These are phyloP conservation scores for Podabrus alpinus DNA, from an alignment of 2,888 invertebrate species.

Conservation along the genomic window DNA sequence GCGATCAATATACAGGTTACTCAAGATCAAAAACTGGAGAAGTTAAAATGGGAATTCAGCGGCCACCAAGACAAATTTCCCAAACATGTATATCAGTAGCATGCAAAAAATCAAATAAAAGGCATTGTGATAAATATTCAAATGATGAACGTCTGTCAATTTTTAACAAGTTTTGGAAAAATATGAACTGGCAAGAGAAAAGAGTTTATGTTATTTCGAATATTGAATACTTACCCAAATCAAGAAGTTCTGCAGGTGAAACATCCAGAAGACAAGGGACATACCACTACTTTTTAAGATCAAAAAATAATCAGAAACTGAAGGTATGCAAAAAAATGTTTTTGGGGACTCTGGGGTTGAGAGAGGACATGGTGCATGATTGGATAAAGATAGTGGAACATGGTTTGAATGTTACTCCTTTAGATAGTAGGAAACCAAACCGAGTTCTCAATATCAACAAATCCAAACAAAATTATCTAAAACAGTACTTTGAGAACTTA, in stretches of 20 bases:
- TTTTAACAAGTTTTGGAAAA: conserved; percentile 1
- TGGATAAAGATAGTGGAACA: conserved; percentile 5
- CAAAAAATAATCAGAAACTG: conserved; percentile 1
- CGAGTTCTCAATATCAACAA: not conserved
- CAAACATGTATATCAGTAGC: not conserved
- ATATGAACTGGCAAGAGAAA: conserved; percentile 2
- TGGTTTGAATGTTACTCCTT: not conserved
- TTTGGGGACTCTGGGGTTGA: conserved; percentile 1
- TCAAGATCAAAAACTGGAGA: not conserved
- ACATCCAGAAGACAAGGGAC: conserved; percentile 2
- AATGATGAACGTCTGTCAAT: not conserved
- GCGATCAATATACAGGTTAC: not conserved
- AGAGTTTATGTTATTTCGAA: not conserved
- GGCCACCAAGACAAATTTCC: not conserved
- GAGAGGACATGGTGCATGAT: conserved; percentile 5
- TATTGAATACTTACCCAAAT: not conserved
- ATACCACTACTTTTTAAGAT: not conserved
- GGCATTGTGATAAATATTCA: not conserved
- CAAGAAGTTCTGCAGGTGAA: not conserved
- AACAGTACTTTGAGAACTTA: not conserved
- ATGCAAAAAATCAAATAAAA: conserved; percentile 4
- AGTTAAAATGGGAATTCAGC: too few relatives aligned
- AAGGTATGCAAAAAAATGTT: conserved; percentile 10
- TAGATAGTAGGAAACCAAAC: not conserved
- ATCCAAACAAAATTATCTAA: not conserved